Conservation (phyloP, 2,888 invertebrate species). For the Cryptocephalus primarius region DNA sequence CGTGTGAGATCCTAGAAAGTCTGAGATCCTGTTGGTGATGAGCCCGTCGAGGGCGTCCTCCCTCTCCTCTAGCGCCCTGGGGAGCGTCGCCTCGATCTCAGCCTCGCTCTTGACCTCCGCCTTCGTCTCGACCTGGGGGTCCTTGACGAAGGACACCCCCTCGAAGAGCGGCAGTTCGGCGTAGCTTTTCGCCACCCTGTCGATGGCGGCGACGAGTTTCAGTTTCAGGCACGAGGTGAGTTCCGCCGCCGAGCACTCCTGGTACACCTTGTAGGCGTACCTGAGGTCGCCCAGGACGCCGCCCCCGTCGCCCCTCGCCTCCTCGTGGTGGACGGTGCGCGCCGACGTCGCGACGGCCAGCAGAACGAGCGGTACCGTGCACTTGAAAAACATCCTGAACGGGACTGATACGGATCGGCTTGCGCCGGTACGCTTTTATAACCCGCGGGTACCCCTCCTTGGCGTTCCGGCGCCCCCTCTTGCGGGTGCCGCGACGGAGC, state of each 20-base stretch:
- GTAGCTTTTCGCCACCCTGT: constrained; percentile 53
- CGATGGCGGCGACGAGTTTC: constrained; percentile 66
- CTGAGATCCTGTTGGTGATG: constrained; percentile 62
- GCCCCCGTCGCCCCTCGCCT: constrained; percentile 28
- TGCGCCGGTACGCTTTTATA: constrained; percentile 34
- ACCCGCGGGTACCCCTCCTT: constrained; percentile 3
- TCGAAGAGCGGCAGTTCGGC: constrained; percentile 57
- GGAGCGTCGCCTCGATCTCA: constrained; percentile 60
- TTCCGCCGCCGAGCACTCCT: constrained; percentile 63
- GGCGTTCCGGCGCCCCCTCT: background rate
- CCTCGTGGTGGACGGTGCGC: constrained; percentile 26
- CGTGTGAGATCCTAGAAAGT: constrained; percentile 68
- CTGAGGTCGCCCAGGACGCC: constrained; percentile 54
- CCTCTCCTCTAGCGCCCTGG: constrained; percentile 60
- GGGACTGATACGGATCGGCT: constrained; percentile 35
- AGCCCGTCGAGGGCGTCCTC: constrained; percentile 62
- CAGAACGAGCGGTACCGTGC: constrained; percentile 46
- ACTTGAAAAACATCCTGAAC: constrained; percentile 44
- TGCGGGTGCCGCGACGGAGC: background rate
- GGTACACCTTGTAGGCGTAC: constrained; percentile 67
- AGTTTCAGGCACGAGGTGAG: constrained; percentile 66
- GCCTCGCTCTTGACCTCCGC: constrained; percentile 42
- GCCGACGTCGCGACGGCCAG: constrained; percentile 41
- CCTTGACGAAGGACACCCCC: constrained; percentile 65
- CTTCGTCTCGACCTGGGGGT: constrained; percentile 39